Conservation (phyloP, 2,797 vertebrate genomes). For the Catostomus latipinnis region DNA sequence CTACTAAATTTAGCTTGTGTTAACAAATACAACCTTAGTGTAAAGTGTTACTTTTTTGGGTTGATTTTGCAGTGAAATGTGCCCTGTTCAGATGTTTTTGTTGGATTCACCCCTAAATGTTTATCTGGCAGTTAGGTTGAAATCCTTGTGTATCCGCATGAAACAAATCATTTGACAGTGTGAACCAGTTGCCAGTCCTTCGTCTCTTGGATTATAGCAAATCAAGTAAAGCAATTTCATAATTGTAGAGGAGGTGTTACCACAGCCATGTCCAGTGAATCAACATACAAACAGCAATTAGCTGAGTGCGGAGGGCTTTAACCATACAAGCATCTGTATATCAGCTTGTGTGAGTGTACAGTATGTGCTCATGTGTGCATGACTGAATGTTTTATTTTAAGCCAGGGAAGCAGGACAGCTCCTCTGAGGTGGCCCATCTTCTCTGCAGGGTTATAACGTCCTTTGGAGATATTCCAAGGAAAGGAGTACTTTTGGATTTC, state of each 20-base stretch:
- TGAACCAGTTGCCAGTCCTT: not conserved
- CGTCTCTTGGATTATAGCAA: slow-evolving; percentile 8
- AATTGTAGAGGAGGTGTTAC: slow-evolving; percentile 31
- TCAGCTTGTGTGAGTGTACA: not conserved
- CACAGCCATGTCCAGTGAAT: slow-evolving; percentile 6
- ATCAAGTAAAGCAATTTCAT: slow-evolving; percentile 30
- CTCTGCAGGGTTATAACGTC: slow-evolving; percentile 56
- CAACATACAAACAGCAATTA: slow-evolving; percentile 30
- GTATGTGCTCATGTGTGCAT: slow-evolving; percentile 36
- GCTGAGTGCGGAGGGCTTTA: slow-evolving; percentile 27
- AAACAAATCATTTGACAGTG: not conserved
- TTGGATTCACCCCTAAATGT: not conserved
- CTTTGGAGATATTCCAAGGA: slow-evolving; percentile 53
- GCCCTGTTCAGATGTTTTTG: too few species aligned
- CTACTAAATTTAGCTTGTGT: too few species aligned
- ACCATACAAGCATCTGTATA: not conserved
- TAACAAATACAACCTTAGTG: too few species aligned
- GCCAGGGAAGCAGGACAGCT: slow-evolving; percentile 64
- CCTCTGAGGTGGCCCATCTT: slow-evolving; percentile 59
- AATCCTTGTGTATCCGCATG: not conserved
- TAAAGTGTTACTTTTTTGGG: too few species aligned
- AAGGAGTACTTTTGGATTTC: slow-evolving; percentile 33
- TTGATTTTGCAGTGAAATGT: too few species aligned
- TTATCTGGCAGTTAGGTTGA: not conserved
- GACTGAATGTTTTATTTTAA: slow-evolving; percentile 61